Percentiles rank a stretch among this genome's conserved stretches.
These are phyloP conservation scores for Chionoecetes opilio DNA, from an alignment of 1,140 invertebrate genomes.

Conservation along the genomic window DNA sequence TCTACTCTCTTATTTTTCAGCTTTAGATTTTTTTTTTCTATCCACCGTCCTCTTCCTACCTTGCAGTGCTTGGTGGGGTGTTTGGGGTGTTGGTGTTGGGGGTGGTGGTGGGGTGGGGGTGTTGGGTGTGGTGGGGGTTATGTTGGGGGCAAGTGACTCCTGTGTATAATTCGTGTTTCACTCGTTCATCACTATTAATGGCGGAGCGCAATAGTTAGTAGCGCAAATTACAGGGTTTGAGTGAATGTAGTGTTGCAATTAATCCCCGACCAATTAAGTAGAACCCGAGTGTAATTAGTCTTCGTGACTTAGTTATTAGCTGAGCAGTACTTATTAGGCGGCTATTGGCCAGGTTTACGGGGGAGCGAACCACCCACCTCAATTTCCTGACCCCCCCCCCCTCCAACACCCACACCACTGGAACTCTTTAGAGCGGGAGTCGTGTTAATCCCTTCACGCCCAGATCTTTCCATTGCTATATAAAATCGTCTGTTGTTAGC, in stretches of 20 bases:
- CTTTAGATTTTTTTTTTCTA: background rate
- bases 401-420: background rate
- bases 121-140: too few relatives aligned
- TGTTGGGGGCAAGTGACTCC: background rate
- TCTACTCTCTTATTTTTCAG: background rate
- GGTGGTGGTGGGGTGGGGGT: too few relatives aligned
- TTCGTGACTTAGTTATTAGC: slow-evolving; percentile 64
- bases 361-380: background rate
- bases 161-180: slow-evolving; percentile 14
- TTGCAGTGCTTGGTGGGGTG: background rate
- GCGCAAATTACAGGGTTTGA: slow-evolving; percentile 51
- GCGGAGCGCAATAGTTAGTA: background rate
- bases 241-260: slow-evolving; percentile 53
- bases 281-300: slow-evolving; percentile 53
- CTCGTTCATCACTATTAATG: slow-evolving; percentile 37
- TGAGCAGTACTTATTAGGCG: slow-evolving; percentile 37
- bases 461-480: too few relatives aligned
- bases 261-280: slow-evolving; percentile 52
- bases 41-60: background rate
- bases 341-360: slow-evolving; percentile 41
- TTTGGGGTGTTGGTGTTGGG: too few relatives aligned
- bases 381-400: background rate
- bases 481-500: too few relatives aligned
- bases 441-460: too few relatives aligned
- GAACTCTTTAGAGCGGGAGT: background rate